Percentiles rank a stretch among this genome's conserved stretches.
These are phyloP conservation scores for Nasua narica DNA, from an alignment of 2,797 vertebrate species.

Conservation along the genomic window DNA sequence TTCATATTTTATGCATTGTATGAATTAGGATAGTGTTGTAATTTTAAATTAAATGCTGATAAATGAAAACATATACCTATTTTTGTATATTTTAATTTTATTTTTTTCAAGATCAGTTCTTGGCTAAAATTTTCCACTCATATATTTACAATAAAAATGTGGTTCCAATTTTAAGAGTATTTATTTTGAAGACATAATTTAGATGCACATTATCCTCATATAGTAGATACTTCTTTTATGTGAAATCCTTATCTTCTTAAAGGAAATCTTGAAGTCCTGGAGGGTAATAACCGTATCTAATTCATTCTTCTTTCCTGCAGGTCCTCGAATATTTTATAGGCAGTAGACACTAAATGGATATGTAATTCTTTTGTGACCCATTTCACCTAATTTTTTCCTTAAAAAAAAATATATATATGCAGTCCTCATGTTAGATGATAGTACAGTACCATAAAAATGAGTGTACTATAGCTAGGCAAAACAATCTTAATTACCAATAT, in stretches of 20 bases:
- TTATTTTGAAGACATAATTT: not conserved
- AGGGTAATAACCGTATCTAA: not conserved
- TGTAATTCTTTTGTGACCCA: not conserved
- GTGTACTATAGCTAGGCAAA: not conserved
- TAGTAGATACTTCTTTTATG: not conserved
- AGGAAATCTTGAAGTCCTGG: not conserved
- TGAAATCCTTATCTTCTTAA: not conserved
- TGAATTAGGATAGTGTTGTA: not conserved
- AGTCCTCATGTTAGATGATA: not conserved
- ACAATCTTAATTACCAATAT: not conserved
- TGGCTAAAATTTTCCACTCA: not conserved
- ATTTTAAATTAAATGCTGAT: constrained; percentile 25
- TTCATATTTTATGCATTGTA: not conserved
- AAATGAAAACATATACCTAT: not conserved
- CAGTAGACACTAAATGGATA: not conserved
- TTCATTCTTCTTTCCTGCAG: not conserved
- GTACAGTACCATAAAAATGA: not conserved
- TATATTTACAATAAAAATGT: not conserved
- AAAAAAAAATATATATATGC: not conserved
- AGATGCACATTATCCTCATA: not conserved
- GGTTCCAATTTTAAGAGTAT: not conserved
- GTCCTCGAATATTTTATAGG: not conserved
- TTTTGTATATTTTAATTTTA: constrained; percentile 12
- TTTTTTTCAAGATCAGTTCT: not conserved
- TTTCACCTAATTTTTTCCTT: not conserved